Conservation (phyloP, 2,113 vertebrate species). For the Cromileptes altivelis region DNA sequence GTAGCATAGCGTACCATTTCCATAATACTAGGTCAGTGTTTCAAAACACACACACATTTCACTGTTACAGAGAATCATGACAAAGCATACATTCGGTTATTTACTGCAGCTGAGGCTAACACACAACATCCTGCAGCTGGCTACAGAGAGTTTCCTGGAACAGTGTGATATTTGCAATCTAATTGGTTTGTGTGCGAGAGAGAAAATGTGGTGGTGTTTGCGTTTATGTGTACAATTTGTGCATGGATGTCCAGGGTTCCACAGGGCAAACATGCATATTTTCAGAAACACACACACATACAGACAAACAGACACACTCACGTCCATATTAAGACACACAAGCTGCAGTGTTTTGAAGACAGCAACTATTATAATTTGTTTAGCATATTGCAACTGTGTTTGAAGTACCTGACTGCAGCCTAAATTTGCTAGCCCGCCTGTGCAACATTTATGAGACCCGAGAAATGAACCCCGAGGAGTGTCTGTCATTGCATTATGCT, state of each 20-base stretch:
- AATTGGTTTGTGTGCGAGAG: not conserved
- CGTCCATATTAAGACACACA: not conserved
- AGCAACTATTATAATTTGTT: slow-evolving; percentile 16
- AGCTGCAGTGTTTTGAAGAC: slow-evolving; percentile 2
- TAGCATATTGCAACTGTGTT: slow-evolving; percentile 19
- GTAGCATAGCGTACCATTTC: not conserved
- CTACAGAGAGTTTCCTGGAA: not conserved
- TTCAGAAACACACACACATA: not conserved
- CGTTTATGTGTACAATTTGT: not conserved
- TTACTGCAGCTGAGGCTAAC: slow-evolving; percentile 1
- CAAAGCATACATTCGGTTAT: slow-evolving; percentile 1
- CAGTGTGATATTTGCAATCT: not conserved
- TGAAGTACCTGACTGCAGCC: slow-evolving; percentile 32
- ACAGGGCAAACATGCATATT: slow-evolving; percentile 2
- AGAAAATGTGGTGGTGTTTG: not conserved
- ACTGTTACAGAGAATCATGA: not conserved
- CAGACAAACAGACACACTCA: slow-evolving; percentile 14
- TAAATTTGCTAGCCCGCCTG: slow-evolving; percentile 7
- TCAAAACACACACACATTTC: slow-evolving; percentile 15
- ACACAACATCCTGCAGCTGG: slow-evolving; percentile 1
- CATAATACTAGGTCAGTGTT: not conserved
- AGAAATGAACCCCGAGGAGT: slow-evolving; percentile 52
- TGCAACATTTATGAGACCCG: slow-evolving; percentile 46
- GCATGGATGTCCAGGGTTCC: not conserved
- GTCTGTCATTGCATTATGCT: slow-evolving; percentile 64